Conservation (phyloP, 1,140 invertebrate species). For the Penaeus chinensis region DNA sequence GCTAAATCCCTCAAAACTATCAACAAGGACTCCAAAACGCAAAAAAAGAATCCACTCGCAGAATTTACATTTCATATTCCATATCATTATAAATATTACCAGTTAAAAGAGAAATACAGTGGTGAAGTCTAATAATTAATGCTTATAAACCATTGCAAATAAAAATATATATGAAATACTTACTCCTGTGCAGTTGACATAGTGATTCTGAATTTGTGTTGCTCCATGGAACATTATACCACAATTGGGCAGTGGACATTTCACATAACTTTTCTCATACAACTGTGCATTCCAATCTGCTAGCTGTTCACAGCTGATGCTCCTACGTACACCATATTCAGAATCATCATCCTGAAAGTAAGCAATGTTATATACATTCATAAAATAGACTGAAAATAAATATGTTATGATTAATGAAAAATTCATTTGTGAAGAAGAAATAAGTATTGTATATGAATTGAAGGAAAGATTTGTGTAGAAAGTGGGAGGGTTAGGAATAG, state of each 20-base stretch:
- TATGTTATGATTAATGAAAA: not conserved
- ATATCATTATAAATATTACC: too few species aligned
- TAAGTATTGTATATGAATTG: too few species aligned
- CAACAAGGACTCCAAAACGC: too few species aligned
- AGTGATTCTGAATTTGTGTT: conserved; percentile 36
- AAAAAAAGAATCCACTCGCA: too few species aligned
- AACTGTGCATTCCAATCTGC: conserved; percentile 26
- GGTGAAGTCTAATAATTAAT: not conserved
- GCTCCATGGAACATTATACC: conserved; percentile 36
- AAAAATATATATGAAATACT: not conserved
- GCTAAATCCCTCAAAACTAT: too few species aligned
- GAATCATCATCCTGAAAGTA: conserved; percentile 2
- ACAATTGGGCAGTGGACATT: conserved; percentile 28
- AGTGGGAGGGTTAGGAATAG: too few species aligned
- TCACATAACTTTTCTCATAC: conserved; percentile 4
- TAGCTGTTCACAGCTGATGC: conserved; percentile 16
- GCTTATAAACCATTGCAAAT: not conserved
- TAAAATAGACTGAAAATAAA: not conserved
- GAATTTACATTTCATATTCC: too few species aligned
- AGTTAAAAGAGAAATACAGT: too few species aligned
- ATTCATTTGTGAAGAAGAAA: not conserved
- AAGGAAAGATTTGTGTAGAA: too few species aligned
- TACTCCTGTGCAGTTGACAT: conserved; percentile 37
- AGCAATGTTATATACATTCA: not conserved
- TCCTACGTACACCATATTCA: conserved; percentile 25